Base-by-base conservation (phyloP, 2,888 invertebrate species). In the Galeruca laticollis region DNA sequence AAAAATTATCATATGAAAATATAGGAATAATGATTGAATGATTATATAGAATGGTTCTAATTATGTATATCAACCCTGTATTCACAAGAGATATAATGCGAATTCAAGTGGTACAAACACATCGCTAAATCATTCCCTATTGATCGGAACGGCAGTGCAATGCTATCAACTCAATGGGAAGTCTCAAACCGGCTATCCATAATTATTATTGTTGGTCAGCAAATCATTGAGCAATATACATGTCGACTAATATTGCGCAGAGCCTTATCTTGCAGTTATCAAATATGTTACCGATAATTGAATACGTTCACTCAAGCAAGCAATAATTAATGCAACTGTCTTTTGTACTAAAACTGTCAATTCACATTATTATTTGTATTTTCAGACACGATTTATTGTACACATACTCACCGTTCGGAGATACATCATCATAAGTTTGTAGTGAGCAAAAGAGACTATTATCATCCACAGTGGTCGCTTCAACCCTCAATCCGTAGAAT, bases 101-200 rank as follows among this genome's bases (percentile, higher is more conserved):
- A 10, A 35, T 33, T 8, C 56, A 9, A 57, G 15, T 40, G 52
- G 54, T 54, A 60, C 63, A 63, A 79, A 90, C 54, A 54, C 61
- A 70, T 68, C 60, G 10, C 67, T 72, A 74, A 72, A 74, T 74
- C 68, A 74, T 71, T 68, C 65, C 51, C 43, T 72, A 74, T 72
- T 68, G 74, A 74, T 74, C 72, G 52, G n/a, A 62, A 52, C 65
- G 62, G 68, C 68, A 69, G 66, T 60, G 67, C 68, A 68, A 68
- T 64, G 64, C 72, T 61, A 74, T 74, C 74, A 74, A 69, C 70
- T 71, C 62, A 63, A 68, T 69, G 66, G 68, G 69, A 75, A 71
- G 70, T 75, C 75, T 73, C 75, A 71, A 73, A 73, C 70, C 68
- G 64, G 62, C 71, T 61, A 63, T 70, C 68, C 68, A 70, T 69